Conservation (phyloP, 2,797 vertebrate genomes). For the Sebastes nivosus region DNA sequence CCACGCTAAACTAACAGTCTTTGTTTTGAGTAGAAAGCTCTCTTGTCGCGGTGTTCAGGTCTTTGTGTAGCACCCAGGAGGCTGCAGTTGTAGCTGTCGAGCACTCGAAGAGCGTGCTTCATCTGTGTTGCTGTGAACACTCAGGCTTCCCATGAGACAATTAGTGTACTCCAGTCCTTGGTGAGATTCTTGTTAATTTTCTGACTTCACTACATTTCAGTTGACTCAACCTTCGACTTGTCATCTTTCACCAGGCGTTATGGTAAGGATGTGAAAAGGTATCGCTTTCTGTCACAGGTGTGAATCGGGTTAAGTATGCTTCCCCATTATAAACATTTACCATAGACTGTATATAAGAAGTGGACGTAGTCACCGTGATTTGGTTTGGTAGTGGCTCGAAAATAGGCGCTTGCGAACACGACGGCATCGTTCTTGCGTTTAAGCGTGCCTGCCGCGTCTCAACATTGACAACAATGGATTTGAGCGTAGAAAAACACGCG, state of each 20-base stretch:
- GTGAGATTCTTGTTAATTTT: neutral
- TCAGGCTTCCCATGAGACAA: neutral
- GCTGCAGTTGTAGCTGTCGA: neutral
- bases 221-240: neutral
- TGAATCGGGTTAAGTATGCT: neutral
- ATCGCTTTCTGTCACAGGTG: neutral
- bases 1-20: neutral
- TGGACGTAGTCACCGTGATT: too few relatives aligned
- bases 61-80: neutral
- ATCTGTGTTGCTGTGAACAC: neutral
- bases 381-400: too few relatives aligned
- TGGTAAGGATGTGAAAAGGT: neutral
- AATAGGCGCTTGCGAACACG: too few relatives aligned
- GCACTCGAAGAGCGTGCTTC: neutral
- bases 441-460: too few relatives aligned
- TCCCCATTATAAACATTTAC: neutral
- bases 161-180: neutral
- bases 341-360: neutral
- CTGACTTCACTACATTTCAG: neutral
- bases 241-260: neutral
- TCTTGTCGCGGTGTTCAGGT: neutral
- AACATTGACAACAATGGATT: too few relatives aligned
- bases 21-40: neutral
- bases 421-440: too few relatives aligned
- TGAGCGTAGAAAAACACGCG: rapidly evolving